Evolutionary conservation across 2,113 vertebrate genomes (phyloP).

Genomic region (Tetraodon nigroviridis): DNA sequence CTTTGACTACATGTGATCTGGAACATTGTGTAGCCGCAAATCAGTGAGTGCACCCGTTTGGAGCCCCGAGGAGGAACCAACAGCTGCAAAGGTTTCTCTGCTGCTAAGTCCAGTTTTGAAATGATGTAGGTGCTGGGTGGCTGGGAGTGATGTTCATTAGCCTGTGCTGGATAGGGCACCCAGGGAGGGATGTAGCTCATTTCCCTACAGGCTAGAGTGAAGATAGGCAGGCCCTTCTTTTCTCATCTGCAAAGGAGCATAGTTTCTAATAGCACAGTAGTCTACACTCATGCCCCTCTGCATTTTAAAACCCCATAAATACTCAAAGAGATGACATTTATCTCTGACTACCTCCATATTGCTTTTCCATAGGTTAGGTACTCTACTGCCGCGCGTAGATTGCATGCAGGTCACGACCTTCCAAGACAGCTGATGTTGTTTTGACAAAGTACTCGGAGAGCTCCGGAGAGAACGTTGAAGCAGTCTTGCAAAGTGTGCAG

Average conservation of each 20-base stretch:
- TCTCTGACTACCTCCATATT: constrained; percentile 5
- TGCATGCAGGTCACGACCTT: constrained; percentile 23
- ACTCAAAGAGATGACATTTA: not conserved
- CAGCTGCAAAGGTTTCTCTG: constrained; percentile 32
- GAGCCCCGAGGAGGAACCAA: constrained; percentile 12
- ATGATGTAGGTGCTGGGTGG: constrained; percentile 23
- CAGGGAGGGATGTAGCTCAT: constrained; percentile 45
- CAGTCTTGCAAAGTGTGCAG: constrained; percentile 4
- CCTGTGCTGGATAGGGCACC: constrained; percentile 18
- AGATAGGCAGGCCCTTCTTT: constrained; percentile 2
- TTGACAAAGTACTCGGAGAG: constrained; percentile 9
- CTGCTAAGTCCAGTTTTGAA: constrained; percentile 42
- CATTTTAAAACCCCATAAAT: constrained; percentile 1
- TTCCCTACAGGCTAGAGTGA: constrained; percentile 39
- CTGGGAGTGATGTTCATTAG: constrained; percentile 43
- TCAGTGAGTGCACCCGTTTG: constrained; percentile 32
- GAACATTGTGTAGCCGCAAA: constrained; percentile 37
- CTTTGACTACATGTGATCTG: constrained; percentile 25
- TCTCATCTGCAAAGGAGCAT: not conserved
- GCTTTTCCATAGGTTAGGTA: not conserved
- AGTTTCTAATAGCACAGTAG: not conserved
- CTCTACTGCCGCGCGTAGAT: not conserved
- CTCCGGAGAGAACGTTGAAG: constrained; percentile 34
- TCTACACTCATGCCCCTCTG: not conserved
- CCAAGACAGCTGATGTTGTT: constrained; percentile 35